phyloP scores from a whole-genome alignment of 2,113 vertebrate species.

The Porphyrio hochstetteri region DNA sequence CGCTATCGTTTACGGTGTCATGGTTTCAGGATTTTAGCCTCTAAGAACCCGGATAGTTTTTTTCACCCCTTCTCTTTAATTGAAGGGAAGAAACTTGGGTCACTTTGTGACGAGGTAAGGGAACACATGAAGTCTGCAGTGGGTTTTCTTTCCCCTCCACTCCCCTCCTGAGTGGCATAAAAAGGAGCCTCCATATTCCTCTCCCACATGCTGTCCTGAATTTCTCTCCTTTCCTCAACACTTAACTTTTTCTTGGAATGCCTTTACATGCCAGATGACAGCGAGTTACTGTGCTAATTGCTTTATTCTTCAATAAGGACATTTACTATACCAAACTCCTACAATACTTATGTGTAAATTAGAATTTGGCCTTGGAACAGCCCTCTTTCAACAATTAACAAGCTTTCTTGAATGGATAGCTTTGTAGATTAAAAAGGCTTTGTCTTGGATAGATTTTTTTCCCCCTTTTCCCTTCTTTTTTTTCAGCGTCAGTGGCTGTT shows the following conservation, averaged over 20 bases:
- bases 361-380: conserved; percentile 69
- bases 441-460: not conserved
- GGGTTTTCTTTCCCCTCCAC: conserved; percentile 63
- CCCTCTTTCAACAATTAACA: conserved; percentile 64
- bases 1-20: not conserved
- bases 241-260: conserved; percentile 80
- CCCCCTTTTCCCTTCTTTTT: not conserved
- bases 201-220: conserved; percentile 83
- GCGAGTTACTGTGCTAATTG: conserved; percentile 77
- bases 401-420: conserved; percentile 28
- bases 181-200: conserved; percentile 73
- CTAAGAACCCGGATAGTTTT: not conserved
- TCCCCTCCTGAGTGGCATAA: conserved; percentile 70
- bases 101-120: conserved; percentile 57
- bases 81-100: conserved; percentile 29
- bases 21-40: not conserved
- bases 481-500: not conserved
- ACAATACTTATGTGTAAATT: conserved; percentile 74
- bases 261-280: conserved; percentile 80
- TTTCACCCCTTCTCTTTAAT: not conserved
- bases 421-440: conserved; percentile 18
- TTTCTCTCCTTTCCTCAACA: conserved; percentile 79
- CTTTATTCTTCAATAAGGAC: conserved; percentile 75
- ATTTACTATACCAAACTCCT: conserved; percentile 79
- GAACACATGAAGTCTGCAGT: conserved; percentile 72